phyloP scores from a whole-genome alignment of 2,113 vertebrate species.

The Cyphotilapia sp. region DNA sequence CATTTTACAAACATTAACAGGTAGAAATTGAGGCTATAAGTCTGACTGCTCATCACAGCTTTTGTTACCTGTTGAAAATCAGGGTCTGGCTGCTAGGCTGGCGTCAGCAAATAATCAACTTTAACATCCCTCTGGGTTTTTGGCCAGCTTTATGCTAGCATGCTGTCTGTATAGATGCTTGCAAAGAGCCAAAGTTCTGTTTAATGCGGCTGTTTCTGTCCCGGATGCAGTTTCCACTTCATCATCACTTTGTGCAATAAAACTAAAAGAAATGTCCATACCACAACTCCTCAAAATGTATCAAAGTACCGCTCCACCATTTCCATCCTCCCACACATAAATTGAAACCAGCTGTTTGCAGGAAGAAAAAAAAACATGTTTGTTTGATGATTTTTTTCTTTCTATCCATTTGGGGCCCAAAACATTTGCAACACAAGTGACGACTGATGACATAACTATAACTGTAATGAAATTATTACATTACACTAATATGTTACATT shows the following conservation, averaged over 20 bases:
- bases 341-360: not conserved
- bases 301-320: not conserved
- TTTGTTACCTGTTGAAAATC: not conserved
- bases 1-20: not conserved
- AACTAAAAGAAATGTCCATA: not conserved
- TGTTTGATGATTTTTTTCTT: not conserved
- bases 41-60: not conserved
- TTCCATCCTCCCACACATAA: not conserved
- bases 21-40: not conserved
- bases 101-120: not conserved
- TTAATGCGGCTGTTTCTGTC: not conserved
- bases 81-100: not conserved
- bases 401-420: not conserved
- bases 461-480: not conserved
- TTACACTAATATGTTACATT: not conserved
- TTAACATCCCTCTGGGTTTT: not conserved
- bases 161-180: not conserved
- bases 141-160: not conserved
- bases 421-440: not conserved
- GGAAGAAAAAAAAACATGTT: not conserved
- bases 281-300: not conserved
- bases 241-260: not conserved
- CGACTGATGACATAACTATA: not conserved
- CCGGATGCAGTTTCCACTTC: not conserved
- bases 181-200: not conserved